These are phyloP conservation scores for Brachionus rotundiformis DNA, from an alignment of 1,140 invertebrate genomes.

Conservation along the genomic window DNA sequence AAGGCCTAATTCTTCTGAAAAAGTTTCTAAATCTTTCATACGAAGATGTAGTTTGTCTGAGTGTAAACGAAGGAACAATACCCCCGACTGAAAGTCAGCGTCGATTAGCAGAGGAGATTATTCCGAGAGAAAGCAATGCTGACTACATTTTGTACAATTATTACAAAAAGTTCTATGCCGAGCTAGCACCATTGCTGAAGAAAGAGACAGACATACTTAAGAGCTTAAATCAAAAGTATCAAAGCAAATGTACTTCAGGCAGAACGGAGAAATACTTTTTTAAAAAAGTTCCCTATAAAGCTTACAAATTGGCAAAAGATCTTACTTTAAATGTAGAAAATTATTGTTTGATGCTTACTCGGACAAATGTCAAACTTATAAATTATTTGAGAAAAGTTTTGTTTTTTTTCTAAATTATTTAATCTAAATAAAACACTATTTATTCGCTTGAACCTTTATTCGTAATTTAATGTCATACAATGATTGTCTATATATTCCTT, in stretches of 20 bases:
- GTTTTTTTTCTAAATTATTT: no score
- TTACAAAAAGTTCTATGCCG: background rate
- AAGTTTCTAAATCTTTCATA: background rate
- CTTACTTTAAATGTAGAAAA: background rate
- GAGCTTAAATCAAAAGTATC: background rate
- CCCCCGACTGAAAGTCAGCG: background rate
- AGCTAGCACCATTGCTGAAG: background rate
- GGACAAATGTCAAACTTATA: background rate
- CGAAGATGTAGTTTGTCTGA: background rate
- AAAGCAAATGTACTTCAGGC: background rate
- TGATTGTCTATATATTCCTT: no score
- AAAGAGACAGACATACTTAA: background rate
- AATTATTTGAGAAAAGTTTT: background rate
- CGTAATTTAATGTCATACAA: no score
- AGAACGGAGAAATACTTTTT: background rate
- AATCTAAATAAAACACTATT: no score
- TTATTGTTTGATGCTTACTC: background rate
- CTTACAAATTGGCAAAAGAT: background rate
- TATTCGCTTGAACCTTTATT: no score
- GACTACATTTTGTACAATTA: conserved; percentile 1
- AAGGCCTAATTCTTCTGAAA: background rate
- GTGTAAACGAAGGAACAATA: background rate
- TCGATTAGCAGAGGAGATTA: background rate
- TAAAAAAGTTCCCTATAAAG: background rate
- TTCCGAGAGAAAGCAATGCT: background rate